Percentiles rank a stretch among this genome's conserved stretches.
Conservation (phyloP, 2,888 invertebrate genomes). For the Cremastobaeus sp. region DNA sequence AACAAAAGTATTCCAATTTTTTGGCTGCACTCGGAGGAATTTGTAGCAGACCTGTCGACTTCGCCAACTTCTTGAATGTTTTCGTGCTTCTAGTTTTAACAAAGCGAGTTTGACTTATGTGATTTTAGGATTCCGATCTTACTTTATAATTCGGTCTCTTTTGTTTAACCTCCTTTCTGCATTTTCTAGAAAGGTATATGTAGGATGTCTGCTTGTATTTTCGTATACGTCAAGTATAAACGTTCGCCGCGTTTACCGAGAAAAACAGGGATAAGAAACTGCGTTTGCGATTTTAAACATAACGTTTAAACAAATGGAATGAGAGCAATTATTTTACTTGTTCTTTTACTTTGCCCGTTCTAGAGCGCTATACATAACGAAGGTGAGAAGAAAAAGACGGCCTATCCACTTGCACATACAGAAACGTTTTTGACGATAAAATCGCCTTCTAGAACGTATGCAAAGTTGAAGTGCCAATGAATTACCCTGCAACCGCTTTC, state of each 20-base stretch:
- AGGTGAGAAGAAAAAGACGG: slow-evolving; percentile 36
- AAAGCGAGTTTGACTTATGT: slow-evolving; percentile 21
- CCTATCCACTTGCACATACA: not conserved
- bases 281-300: no score
- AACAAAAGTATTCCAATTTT: slow-evolving; percentile 31
- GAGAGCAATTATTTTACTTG: slow-evolving; percentile 26
- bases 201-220: no score
- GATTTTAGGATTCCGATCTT: slow-evolving; percentile 17
- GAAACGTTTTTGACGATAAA: slow-evolving; percentile 34
- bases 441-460: slow-evolving; percentile 49
- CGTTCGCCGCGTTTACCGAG: no score
- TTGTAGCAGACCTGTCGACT: not conserved
- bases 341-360: slow-evolving; percentile 26
- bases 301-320: slow-evolving; percentile 10
- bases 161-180: not conserved
- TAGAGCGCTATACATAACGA: slow-evolving; percentile 6
- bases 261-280: no score
- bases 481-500: slow-evolving; percentile 46
- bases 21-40: slow-evolving; percentile 9
- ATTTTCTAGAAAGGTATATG: no score
- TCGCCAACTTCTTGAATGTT: slow-evolving; percentile 8
- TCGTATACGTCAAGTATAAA: no score
- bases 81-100: slow-evolving; percentile 17
- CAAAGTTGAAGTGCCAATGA: slow-evolving; percentile 60
- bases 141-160: slow-evolving; percentile 13